Conservation (phyloP, 2,113 vertebrate species). For the Panthera uncia region DNA sequence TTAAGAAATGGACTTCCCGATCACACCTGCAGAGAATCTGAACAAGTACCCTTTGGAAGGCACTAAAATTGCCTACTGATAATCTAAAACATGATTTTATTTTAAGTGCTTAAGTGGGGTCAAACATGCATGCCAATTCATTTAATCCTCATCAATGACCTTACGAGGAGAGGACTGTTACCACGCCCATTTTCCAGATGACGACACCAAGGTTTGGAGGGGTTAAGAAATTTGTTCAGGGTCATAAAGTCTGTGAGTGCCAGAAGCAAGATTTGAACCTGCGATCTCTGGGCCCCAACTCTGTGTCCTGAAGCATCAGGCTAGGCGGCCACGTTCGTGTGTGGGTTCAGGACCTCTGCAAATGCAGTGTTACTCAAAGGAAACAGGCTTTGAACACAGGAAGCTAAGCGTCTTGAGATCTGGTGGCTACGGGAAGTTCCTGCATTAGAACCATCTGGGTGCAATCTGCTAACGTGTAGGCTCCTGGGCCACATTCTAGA, state of each 20-base stretch:
- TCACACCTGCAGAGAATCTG: neutral
- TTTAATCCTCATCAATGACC: neutral
- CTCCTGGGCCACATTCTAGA: neutral
- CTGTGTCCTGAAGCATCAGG: neutral
- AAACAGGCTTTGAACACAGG: neutral
- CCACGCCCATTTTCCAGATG: neutral
- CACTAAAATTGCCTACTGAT: neutral
- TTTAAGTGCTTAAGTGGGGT: neutral
- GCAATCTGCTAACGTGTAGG: neutral
- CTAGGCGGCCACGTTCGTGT: rapidly evolving
- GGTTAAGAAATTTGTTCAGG: neutral
- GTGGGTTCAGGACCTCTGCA: neutral
- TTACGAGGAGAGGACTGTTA: neutral
- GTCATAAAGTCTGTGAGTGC: neutral
- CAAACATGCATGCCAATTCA: neutral
- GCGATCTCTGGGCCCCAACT: neutral
- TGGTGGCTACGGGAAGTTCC: neutral
- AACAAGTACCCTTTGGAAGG: neutral
- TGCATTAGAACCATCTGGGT: neutral
- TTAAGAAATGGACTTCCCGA: neutral
- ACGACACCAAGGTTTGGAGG: neutral
- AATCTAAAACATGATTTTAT: neutral
- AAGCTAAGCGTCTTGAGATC: neutral
- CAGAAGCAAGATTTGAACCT: neutral
- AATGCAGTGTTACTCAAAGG: rapidly evolving